Evolutionary conservation across 1,140 invertebrate species (phyloP).

Genomic region (Eriosoma lanigerum): DNA sequence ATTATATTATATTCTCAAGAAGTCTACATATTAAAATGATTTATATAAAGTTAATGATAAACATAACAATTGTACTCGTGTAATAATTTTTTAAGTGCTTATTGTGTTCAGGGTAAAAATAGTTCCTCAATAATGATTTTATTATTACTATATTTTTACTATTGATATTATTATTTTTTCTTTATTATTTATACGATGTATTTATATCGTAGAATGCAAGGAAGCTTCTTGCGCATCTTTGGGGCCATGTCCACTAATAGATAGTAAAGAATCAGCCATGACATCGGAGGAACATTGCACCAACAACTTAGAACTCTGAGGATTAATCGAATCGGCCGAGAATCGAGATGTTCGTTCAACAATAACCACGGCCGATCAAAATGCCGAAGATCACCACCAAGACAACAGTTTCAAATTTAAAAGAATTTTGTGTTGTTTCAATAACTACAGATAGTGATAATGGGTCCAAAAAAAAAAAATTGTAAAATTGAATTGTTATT

Average conservation of each 20-base stretch:
- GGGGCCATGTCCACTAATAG: not conserved
- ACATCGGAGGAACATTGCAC: constrained; percentile 14
- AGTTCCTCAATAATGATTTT: too few relatives aligned
- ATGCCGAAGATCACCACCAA: constrained; percentile 21
- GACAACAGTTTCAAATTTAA: constrained; percentile 36
- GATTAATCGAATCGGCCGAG: constrained; percentile 49
- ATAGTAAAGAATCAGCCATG: constrained; percentile 2
- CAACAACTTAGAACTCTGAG: constrained; percentile 43
- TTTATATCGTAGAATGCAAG: constrained; percentile 38
- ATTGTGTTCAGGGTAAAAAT: too few relatives aligned
- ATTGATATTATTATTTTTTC: too few relatives aligned
- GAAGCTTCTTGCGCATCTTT: not conserved
- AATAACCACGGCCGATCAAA: constrained; percentile 38
- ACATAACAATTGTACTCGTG: too few relatives aligned
- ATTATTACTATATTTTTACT: too few relatives aligned
- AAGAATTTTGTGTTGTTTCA: constrained; percentile 42
- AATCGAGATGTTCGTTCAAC: constrained; percentile 40
- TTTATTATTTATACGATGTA: too few relatives aligned
- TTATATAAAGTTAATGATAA: too few relatives aligned
- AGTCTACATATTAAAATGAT: too few relatives aligned
- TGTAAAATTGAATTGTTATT: constrained; percentile 5
- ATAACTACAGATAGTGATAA: constrained; percentile 41
- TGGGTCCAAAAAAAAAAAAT: constrained; percentile 1
- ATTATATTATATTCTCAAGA: too few relatives aligned
- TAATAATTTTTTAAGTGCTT: too few relatives aligned